Evolutionary conservation across 2,888 invertebrate species (phyloP), one percentile per base, ranked within the genome.

Genomic region (Anticlea derivata): DNA sequence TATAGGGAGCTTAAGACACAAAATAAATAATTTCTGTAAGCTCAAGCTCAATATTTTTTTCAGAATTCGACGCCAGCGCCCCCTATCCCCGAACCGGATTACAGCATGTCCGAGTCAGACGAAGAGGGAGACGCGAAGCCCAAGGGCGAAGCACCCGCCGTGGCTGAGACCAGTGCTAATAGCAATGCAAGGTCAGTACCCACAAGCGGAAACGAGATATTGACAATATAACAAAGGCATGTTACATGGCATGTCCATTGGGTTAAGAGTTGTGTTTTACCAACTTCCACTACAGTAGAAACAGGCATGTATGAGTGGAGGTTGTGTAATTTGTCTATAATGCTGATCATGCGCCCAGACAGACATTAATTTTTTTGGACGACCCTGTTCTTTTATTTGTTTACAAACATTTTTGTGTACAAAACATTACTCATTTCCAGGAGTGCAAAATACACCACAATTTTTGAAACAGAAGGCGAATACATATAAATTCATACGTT

Each of bases 41-140:
- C 31, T 31, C 7, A 31, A 31, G 2, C 26, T 10, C 6, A 8
- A 20, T 30, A 6, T n/a, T 0, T 12, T 7, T 64, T 72, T 1
- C 74, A 91, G 91, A 91, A 81, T 63, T 91, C 91, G n/a, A 86
- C 88, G 7, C 88, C 89, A 2, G 91, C 88, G 68, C 93, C 97
- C 5, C 95, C 96, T n/a, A 97, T 97, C 64, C 97, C 97, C 0
- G 97, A 97, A 73, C 97, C 97, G 0, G 97, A 97, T 82, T 97
- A 97, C 87, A 96, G 96, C 78, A 93, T 96, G 83, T 96, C 96
- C 58, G 96, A 96, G 75, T 96, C 96, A 0, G 97, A 96, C 70
- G 95, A 94, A 50, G 95, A 95, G 58, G 92, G 92, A 55, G 92
- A 92, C 91, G 70, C 93, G 91, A 77, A 91, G 91, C 67, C 93